These are phyloP conservation scores for Girardinus metallicus DNA, from an alignment of 2,797 vertebrate species.

Conservation along the genomic window DNA sequence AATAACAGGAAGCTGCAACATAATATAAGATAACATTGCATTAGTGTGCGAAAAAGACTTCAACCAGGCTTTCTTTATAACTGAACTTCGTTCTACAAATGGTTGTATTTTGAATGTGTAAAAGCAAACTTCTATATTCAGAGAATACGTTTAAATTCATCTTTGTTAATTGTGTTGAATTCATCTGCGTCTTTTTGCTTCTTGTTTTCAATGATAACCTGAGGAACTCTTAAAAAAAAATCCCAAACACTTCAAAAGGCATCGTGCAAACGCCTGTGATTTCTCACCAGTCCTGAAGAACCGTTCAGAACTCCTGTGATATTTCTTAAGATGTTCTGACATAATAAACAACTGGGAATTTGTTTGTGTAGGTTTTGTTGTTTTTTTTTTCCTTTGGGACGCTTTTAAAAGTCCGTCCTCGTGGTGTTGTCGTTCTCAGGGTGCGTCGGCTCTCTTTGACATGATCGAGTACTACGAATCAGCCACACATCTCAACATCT, in stretches of 20 bases:
- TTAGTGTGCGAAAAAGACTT: not conserved
- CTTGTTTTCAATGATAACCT: not conserved
- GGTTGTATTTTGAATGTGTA: not conserved
- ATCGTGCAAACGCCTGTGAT: constrained; percentile 24
- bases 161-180: not conserved
- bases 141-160: not conserved
- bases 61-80: not conserved
- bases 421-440: constrained; percentile 72
- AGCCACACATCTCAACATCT: constrained; percentile 96
- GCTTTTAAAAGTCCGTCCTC: not conserved
- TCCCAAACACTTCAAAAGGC: constrained; percentile 6
- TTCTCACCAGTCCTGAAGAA: constrained; percentile 19
- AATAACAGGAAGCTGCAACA: not conserved
- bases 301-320: constrained; percentile 19
- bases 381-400: not conserved
- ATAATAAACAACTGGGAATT: not conserved
- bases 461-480: constrained; percentile 99
- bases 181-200: not conserved
- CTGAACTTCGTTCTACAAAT: not conserved
- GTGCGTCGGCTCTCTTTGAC: constrained; percentile 92
- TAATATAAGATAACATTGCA: not conserved
- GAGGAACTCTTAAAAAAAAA: not conserved
- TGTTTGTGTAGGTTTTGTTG: constrained; percentile 1
- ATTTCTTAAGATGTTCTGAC: constrained; percentile 13
- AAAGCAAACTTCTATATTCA: not conserved